These are phyloP conservation scores for Paralvinella palmiformis DNA, from an alignment of 1,140 invertebrate genomes.

Conservation along the genomic window DNA sequence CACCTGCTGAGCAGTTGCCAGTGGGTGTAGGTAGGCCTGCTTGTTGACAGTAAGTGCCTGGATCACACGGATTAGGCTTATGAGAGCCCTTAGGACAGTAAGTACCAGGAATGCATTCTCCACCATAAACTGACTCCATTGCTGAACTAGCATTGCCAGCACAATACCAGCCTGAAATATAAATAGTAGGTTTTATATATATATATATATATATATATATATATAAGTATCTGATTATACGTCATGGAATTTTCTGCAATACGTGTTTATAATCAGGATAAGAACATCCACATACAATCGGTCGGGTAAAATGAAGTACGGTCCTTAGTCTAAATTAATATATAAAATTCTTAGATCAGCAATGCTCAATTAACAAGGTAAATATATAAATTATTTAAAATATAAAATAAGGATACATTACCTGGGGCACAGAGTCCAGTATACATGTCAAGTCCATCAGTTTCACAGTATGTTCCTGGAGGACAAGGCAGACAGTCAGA, in stretches of 20 bases:
- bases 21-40: slow-evolving; percentile 15
- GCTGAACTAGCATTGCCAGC: slow-evolving; percentile 27
- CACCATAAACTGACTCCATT: slow-evolving; percentile 32
- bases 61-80: slow-evolving; percentile 31
- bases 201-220: too few species aligned
- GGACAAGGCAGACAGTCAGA: slow-evolving; percentile 38
- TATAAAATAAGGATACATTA: background rate
- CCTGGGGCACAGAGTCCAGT: slow-evolving; percentile 13
- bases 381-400: background rate
- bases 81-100: slow-evolving; percentile 39
- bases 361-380: too few species aligned
- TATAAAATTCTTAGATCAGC: too few species aligned
- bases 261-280: too few species aligned
- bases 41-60: slow-evolving; percentile 33
- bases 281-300: too few species aligned
- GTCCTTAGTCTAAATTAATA: too few species aligned
- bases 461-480: slow-evolving; percentile 39
- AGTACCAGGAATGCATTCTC: slow-evolving; percentile 38
- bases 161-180: slow-evolving; percentile 39
- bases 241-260: too few species aligned
- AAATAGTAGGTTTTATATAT: too few species aligned
- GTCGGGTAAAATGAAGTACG: too few species aligned
- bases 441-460: slow-evolving; percentile 26
- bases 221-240: too few species aligned
- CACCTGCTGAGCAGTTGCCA: slow-evolving; percentile 19